phyloP scores from a whole-genome alignment of 2,888 invertebrate genomes.

The Tineola bisselliella region DNA sequence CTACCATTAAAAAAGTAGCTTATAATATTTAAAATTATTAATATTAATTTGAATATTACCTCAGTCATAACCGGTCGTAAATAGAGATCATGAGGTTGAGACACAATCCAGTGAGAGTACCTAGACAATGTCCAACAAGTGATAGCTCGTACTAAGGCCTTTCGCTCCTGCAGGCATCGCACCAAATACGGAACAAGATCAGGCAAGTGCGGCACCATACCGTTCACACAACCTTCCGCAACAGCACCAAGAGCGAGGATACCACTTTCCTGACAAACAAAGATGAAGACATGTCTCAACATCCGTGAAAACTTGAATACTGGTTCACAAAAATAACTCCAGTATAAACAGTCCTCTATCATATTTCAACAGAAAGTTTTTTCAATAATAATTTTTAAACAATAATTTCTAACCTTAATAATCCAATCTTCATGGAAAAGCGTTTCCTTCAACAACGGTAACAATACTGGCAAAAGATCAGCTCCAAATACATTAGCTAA shows the following conservation, averaged over 20 bases:
- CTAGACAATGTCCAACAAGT: slow-evolving; percentile 99
- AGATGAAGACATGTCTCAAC: background rate
- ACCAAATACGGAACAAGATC: slow-evolving; percentile 97
- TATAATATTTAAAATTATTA: no score
- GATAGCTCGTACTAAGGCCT: slow-evolving; percentile 96
- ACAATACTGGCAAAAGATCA: slow-evolving; percentile 89
- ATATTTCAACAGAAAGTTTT: no score
- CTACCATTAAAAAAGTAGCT: no score
- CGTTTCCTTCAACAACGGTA: slow-evolving; percentile 97
- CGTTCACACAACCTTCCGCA: slow-evolving; percentile 92
- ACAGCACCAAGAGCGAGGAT: slow-evolving; percentile 95
- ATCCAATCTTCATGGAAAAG: slow-evolving; percentile 97
- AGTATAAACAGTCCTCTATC: no score
- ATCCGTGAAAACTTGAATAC: background rate
- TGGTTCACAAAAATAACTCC: no score
- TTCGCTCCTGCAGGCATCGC: slow-evolving; percentile 90
- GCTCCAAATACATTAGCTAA: slow-evolving; percentile 97
- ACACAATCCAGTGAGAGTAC: slow-evolving; percentile 98
- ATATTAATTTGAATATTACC: slow-evolving; percentile 48
- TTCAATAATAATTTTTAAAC: no score
- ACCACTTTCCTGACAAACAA: slow-evolving; percentile 75
- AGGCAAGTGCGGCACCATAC: slow-evolving; percentile 95
- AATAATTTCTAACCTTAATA: slow-evolving; percentile 84
- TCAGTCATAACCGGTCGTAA: slow-evolving; percentile 95
- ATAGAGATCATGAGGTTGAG: slow-evolving; percentile 93